Percentiles rank a stretch among this genome's conserved stretches.
Evolutionary conservation across 1,140 invertebrate species (phyloP).

Genomic region (Drosophila gunungcola): DNA sequence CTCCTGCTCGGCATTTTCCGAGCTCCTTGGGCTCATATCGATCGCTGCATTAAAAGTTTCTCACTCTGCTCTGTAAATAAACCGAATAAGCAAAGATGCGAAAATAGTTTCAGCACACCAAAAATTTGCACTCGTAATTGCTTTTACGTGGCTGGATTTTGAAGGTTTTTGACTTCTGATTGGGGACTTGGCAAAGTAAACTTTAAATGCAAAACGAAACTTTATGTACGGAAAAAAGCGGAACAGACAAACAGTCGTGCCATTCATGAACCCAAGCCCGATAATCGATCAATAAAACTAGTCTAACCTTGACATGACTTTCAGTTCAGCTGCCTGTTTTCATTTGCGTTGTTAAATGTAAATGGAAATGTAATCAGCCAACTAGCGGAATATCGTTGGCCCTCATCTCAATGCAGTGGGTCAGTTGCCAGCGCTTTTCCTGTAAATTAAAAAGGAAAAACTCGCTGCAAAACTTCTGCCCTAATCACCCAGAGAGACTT

Average conservation of each 20-base stretch:
- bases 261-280: slow-evolving; percentile 14
- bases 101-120: slow-evolving; percentile 43
- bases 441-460: slow-evolving; percentile 33
- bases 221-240: background rate
- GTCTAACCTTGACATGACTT: slow-evolving; percentile 70
- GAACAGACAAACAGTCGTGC: slow-evolving; percentile 6
- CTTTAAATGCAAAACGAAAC: slow-evolving; percentile 29
- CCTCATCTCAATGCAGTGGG: slow-evolving; percentile 19
- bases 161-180: slow-evolving; percentile 50
- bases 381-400: slow-evolving; percentile 10
- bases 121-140: slow-evolving; percentile 59
- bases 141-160: slow-evolving; percentile 59
- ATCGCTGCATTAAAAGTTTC: slow-evolving; percentile 60
- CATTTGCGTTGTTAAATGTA: slow-evolving; percentile 26
- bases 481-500: slow-evolving; percentile 39
- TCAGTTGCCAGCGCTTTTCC: slow-evolving; percentile 26
- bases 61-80: slow-evolving; percentile 19
- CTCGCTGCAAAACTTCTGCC: slow-evolving; percentile 2
- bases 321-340: slow-evolving; percentile 30
- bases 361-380: slow-evolving; percentile 32
- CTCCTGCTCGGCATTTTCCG: slow-evolving; percentile 8
- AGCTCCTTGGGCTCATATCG: slow-evolving; percentile 55
- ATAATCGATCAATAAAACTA: slow-evolving; percentile 52
- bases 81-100: slow-evolving; percentile 17
- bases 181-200: slow-evolving; percentile 21